These are phyloP conservation scores for Drosophila kanapiae DNA, from an alignment of 1,140 invertebrate species.

Conservation along the genomic window DNA sequence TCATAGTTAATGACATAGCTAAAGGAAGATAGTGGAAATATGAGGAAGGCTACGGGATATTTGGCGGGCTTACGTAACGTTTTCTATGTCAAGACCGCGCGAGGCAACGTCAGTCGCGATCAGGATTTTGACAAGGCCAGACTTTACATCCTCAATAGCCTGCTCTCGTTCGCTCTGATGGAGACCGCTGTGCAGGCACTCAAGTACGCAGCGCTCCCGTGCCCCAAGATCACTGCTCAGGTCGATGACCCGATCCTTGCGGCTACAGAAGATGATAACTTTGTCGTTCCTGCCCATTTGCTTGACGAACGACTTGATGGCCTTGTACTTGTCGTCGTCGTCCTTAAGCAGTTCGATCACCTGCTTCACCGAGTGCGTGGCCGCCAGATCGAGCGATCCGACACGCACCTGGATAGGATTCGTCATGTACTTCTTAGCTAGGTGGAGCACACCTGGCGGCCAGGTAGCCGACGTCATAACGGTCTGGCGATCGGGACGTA, in stretches of 20 bases:
- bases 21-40: no score
- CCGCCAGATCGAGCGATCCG: no score
- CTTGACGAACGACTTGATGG: slow-evolving; percentile 70
- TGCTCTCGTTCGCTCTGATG: no score
- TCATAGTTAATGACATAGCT: no score
- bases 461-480: slow-evolving; percentile 96
- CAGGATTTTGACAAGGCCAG: slow-evolving; percentile 91
- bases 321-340: slow-evolving; percentile 89
- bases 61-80: no score
- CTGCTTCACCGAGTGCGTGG: slow-evolving; percentile 93
- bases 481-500: slow-evolving; percentile 92
- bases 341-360: slow-evolving; percentile 90
- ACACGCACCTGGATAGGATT: slow-evolving; percentile 95
- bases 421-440: slow-evolving; percentile 94
- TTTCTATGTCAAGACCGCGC: slow-evolving; percentile 96
- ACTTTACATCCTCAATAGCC: slow-evolving; percentile 93
- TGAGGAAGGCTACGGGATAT: no score
- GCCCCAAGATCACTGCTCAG: slow-evolving; percentile 93
- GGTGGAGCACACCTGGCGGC: slow-evolving; percentile 92
- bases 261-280: no score
- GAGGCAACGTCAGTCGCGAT: slow-evolving; percentile 97
- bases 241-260: slow-evolving; percentile 91
- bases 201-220: no score
- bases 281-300: slow-evolving; percentile 91
- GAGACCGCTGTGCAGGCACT: no score